Conservation (phyloP, 2,113 vertebrate species). For the Colossoma macropomum region DNA sequence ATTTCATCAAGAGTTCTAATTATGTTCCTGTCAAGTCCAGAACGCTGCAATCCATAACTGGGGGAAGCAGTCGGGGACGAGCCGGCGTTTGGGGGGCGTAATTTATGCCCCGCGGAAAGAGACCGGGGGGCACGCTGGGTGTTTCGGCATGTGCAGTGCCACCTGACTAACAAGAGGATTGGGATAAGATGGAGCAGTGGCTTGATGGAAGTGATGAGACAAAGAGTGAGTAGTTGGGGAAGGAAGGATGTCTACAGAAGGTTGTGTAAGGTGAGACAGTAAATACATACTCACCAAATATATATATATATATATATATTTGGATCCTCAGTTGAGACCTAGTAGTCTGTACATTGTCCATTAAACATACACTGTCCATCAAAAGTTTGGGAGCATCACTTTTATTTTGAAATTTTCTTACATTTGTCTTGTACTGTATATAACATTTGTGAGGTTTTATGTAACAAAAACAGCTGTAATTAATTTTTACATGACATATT, state of each 20-base stretch:
- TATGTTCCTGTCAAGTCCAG: slow-evolving; percentile 92
- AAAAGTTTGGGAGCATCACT: background rate
- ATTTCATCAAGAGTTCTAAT: slow-evolving; percentile 96
- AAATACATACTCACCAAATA: background rate
- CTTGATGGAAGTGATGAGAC: slow-evolving; percentile 60
- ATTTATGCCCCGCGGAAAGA: slow-evolving; percentile 83
- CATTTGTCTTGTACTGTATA: too few species aligned
- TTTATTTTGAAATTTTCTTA: too few species aligned
- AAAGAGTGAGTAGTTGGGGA: slow-evolving; percentile 19
- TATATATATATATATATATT: too few species aligned
- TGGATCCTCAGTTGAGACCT: too few species aligned
- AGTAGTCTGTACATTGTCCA: too few species aligned
- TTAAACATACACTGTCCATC: background rate
- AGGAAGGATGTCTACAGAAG: slow-evolving; percentile 7
- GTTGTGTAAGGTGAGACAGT: background rate
- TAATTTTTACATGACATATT: too few species aligned
- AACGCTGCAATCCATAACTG: slow-evolving; percentile 91
- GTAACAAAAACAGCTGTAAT: too few species aligned
- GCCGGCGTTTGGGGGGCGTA: slow-evolving; percentile 75
- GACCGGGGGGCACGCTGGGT: slow-evolving; percentile 67
- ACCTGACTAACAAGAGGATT: slow-evolving; percentile 84
- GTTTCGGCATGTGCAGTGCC: slow-evolving; percentile 77
- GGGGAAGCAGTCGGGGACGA: slow-evolving; percentile 76
- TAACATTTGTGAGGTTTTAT: too few species aligned
- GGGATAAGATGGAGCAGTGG: slow-evolving; percentile 73